Evolutionary conservation across 2,113 vertebrate genomes (phyloP).

Genomic region (Scortum barcoo): DNA sequence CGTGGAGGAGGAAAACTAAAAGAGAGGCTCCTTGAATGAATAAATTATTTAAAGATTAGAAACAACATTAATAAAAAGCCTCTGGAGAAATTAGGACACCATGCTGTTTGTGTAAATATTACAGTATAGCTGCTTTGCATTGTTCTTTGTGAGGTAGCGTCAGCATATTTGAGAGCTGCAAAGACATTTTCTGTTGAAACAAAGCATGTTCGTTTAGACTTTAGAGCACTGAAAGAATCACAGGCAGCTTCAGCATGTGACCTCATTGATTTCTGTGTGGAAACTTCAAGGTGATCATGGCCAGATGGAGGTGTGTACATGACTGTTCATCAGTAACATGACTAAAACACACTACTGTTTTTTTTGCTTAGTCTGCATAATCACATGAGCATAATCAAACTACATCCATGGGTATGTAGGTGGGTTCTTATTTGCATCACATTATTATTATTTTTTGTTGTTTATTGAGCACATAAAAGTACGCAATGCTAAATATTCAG

Average conservation of each 20-base stretch:
- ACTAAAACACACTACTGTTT: neutral
- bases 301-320: neutral
- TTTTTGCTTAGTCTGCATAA: slow-evolving; percentile 4
- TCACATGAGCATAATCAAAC: neutral
- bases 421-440: neutral
- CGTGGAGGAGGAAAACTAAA: neutral
- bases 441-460: neutral
- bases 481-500: neutral
- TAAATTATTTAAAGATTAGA: neutral
- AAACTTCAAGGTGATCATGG: neutral
- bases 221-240: too few species aligned
- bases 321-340: neutral
- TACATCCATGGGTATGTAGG: neutral
- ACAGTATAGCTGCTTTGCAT: neutral
- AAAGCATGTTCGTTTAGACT: too few species aligned
- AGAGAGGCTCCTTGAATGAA: neutral
- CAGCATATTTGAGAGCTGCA: neutral
- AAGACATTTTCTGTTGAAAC: too few species aligned
- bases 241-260: neutral
- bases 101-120: neutral
- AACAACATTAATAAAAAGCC: neutral
- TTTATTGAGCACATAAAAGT: neutral
- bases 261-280: neutral
- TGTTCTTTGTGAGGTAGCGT: neutral
- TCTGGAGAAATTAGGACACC: neutral